Evolutionary conservation across 1,140 invertebrate species (phyloP).

Genomic region (Aculops lycopersici): DNA sequence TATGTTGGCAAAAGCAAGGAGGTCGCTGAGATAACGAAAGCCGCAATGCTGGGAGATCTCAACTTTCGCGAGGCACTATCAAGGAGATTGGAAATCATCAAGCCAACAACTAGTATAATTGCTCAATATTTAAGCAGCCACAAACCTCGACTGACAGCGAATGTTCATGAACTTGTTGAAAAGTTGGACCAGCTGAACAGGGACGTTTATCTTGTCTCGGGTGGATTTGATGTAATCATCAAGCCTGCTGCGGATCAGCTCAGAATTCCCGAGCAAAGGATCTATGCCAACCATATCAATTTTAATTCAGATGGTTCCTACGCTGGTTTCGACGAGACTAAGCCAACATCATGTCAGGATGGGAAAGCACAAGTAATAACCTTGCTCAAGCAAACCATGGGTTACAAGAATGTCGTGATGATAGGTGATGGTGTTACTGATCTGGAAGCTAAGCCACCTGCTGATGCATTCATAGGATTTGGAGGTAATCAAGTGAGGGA

Average conservation of each 20-base stretch:
- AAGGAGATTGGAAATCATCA: conserved; percentile 48
- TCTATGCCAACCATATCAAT: conserved; percentile 66
- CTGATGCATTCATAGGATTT: conserved; percentile 36
- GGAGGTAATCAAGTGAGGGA: conserved; percentile 70
- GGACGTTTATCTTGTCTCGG: conserved; percentile 63
- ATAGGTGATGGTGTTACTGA: conserved; percentile 88
- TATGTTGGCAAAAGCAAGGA: conserved; percentile 66
- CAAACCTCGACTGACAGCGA: conserved; percentile 42
- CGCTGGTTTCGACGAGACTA: conserved; percentile 62
- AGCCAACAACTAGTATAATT: conserved; percentile 38
- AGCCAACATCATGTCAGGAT: conserved; percentile 50
- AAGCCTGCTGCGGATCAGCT: conserved; percentile 45
- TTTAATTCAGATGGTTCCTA: conserved; percentile 66
- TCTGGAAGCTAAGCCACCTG: conserved; percentile 69
- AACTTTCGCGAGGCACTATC: conserved; percentile 56
- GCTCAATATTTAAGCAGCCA: conserved; percentile 35
- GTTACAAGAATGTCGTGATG: conserved; percentile 48
- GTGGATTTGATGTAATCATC: conserved; percentile 64
- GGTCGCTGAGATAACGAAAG: conserved; percentile 45
- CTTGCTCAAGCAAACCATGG: conserved; percentile 35
- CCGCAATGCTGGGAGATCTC: conserved; percentile 76
- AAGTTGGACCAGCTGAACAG: conserved; percentile 34
- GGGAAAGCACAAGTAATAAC: conserved; percentile 61
- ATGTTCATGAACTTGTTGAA: conserved; percentile 41
- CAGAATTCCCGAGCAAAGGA: conserved; percentile 37